A percentile compares a stretch with the other conserved stretches of the same genome.
These are phyloP conservation scores for Phymastichus coffea DNA, from an alignment of 1,140 invertebrate species.

Conservation along the genomic window DNA sequence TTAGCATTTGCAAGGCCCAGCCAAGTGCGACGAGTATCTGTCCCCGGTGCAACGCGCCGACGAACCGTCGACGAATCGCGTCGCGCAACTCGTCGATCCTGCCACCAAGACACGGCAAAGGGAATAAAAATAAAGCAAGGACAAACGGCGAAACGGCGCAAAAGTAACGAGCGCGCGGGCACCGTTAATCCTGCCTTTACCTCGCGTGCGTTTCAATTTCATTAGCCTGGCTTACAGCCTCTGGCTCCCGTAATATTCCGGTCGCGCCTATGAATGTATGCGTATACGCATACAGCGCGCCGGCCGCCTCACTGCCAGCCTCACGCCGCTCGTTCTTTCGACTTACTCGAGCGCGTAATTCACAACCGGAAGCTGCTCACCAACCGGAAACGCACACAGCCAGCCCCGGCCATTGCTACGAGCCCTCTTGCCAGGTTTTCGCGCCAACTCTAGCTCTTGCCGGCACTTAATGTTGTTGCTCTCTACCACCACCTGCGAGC, in stretches of 20 bases:
- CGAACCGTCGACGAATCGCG: no score
- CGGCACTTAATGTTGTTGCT: slow-evolving; percentile 22
- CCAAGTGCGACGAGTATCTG: no score
- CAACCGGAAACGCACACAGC: slow-evolving; percentile 49
- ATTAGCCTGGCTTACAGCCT: slow-evolving; percentile 46
- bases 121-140: no score
- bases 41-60: no score
- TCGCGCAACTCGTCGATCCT: no score
- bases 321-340: slow-evolving; percentile 29
- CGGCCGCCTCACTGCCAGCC: no score
- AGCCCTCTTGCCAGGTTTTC: slow-evolving; percentile 1
- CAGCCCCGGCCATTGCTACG: slow-evolving; percentile 7
- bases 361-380: slow-evolving; percentile 54
- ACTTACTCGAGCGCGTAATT: slow-evolving; percentile 56
- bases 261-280: neutral
- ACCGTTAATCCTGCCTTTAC: slow-evolving; percentile 46
- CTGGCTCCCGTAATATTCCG: slow-evolving; percentile 36
- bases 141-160: no score
- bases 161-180: no score
- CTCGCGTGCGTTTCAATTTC: slow-evolving; percentile 51
- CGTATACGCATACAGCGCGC: neutral
- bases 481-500: neutral
- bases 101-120: no score
- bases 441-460: slow-evolving; percentile 6
- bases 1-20: no score